Conservation (phyloP, 2,113 vertebrate species). For the Salminus brasiliensis region DNA sequence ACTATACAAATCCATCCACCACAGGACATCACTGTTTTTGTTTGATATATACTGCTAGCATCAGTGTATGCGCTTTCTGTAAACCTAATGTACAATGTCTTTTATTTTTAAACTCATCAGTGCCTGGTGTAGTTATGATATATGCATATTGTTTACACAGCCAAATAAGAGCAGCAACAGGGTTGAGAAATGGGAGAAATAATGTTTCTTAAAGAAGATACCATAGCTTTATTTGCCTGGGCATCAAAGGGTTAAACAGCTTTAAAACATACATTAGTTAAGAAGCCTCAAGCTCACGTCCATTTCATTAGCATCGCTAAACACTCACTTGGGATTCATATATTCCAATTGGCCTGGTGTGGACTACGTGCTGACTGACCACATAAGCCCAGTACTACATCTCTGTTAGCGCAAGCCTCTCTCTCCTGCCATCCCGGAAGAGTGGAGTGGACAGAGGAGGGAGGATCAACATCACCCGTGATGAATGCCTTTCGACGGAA, state of each 20-base stretch:
- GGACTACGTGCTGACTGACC: conserved; percentile 57
- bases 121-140: too few relatives aligned
- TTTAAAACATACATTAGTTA: conserved; percentile 37
- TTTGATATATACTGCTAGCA: too few relatives aligned
- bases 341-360: conserved; percentile 30
- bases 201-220: not conserved
- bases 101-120: too few relatives aligned
- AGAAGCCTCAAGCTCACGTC: not conserved
- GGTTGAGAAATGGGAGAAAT: too few relatives aligned
- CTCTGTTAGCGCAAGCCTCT: conserved; percentile 76
- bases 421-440: conserved; percentile 30
- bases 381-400: conserved; percentile 69
- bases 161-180: too few relatives aligned
- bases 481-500: conserved; percentile 96
- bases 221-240: not conserved
- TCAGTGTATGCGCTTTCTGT: too few relatives aligned
- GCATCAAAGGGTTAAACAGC: conserved; percentile 9
- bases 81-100: too few relatives aligned
- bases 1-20: too few relatives aligned
- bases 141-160: too few relatives aligned
- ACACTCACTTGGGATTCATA: conserved; percentile 45
- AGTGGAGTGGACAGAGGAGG: conserved; percentile 66
- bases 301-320: conserved; percentile 41
- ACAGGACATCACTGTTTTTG: too few relatives aligned
- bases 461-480: conserved; percentile 93